Percentiles rank a stretch among this genome's conserved stretches.
phyloP scores from a whole-genome alignment of 2,888 invertebrate genomes.

The Lasioglossum pauxillum region DNA sequence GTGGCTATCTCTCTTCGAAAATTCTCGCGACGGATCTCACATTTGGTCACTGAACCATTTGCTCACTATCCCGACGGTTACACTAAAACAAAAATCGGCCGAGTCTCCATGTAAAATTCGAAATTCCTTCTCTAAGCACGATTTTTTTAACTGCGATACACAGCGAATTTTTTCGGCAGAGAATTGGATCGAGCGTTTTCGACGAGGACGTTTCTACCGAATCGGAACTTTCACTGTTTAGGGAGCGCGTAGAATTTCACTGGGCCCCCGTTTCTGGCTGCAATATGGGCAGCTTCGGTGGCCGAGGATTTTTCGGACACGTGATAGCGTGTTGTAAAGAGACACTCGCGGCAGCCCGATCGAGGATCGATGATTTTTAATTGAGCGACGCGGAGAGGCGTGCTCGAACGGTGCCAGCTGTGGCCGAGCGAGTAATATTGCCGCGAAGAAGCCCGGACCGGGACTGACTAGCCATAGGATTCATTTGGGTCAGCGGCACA shows the following conservation, averaged over 20 bases:
- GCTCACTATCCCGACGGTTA: slow-evolving; percentile 2
- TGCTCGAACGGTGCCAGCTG: slow-evolving; percentile 41
- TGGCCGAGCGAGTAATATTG: slow-evolving; percentile 65
- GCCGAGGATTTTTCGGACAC: not conserved
- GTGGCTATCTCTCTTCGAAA: not conserved
- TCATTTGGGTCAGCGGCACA: slow-evolving; percentile 83
- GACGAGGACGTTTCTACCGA: not conserved
- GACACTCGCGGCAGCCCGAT: slow-evolving; percentile 16
- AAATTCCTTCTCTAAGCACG: not conserved
- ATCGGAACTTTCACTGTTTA: slow-evolving; percentile 51
- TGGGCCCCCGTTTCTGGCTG: slow-evolving; percentile 27
- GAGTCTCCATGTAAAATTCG: not conserved
- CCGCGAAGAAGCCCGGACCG: slow-evolving; percentile 79
- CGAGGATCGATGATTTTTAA: not conserved
- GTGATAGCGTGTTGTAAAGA: not conserved
- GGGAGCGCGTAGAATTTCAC: slow-evolving; percentile 33
- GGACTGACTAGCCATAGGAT: slow-evolving; percentile 80
- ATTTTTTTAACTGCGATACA: not conserved
- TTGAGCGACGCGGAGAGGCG: slow-evolving; percentile 9
- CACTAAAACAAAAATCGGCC: slow-evolving; percentile 19
- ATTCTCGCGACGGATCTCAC: not conserved
- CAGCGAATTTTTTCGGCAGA: not conserved
- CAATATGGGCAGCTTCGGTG: slow-evolving; percentile 51
- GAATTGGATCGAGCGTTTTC: not conserved
- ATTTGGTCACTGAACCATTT: slow-evolving; percentile 2